Base-by-base conservation (phyloP, 2,888 invertebrate species). In the Volucella bombylans region DNA sequence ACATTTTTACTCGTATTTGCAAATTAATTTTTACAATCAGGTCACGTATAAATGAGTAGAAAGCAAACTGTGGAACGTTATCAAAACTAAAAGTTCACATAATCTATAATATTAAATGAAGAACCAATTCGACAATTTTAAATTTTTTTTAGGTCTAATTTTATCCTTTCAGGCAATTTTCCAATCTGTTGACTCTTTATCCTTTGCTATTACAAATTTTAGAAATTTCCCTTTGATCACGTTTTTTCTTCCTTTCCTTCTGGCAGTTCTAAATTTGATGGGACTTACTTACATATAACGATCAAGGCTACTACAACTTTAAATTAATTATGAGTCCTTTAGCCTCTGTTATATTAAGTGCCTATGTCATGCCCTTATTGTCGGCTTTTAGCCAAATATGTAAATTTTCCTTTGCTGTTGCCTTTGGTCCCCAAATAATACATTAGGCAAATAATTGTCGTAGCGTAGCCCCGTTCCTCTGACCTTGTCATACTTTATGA, bases 341-440 rank as follows among this genome's bases (percentile, higher is more conserved):
- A 49, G 59, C 43, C 39, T 50, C 47, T 39, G 12, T 41, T 10
- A 14, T 12, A 43, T 52, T 8, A 18, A 38, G 38, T 54, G 55
- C 18, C 31, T 54, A 45, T 62, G 61, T 18, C 52, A 11, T 38
- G 39, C 11, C 41, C 49, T 4, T 15, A 31, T 54, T 39, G 54
- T 47, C 49, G 55, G 54, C 45, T 73, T 45, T 11, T 10, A 38
- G 45, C 62, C 54, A 54, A 64, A 15, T 73, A 73, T 73, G 62
- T 18, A 47, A 55, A 73, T 73, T 64, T 4, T 14, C 31, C 11
- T 38, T 8, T 54, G 52, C 41, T 23, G 23, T 18, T 6, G 43
- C 23, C 39, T n/a, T 10, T n/a, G 8, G 12, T 18, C 38, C 8
- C 39, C 14, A n/a, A 12, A 4, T 31, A 54, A 14, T 54, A 47